Percentiles rank a stretch among this genome's conserved stretches.
Conservation (phyloP, 2,113 vertebrate species). For the Salvator merianae region DNA sequence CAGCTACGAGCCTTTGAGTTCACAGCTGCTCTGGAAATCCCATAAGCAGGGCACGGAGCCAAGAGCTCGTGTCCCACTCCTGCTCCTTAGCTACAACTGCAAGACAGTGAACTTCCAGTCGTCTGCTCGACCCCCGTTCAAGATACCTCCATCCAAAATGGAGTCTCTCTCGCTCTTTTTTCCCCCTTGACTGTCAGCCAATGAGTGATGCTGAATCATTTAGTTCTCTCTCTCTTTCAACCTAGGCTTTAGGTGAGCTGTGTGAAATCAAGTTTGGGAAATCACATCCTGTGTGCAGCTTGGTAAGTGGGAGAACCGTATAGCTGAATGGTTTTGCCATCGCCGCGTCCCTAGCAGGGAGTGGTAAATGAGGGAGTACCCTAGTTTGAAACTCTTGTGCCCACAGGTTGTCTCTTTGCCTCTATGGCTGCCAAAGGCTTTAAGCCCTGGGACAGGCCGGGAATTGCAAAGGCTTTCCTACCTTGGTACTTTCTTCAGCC, state of each 20-base stretch:
- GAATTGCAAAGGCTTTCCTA: slow-evolving; percentile 95
- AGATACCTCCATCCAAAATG: not conserved
- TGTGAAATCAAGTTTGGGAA: slow-evolving; percentile 99
- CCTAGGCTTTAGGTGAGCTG: slow-evolving; percentile 94
- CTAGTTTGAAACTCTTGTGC: accelerated
- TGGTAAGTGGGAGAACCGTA: slow-evolving; percentile 82
- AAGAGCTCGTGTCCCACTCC: not conserved
- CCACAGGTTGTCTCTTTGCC: slow-evolving; percentile 87
- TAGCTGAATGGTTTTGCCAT: no score
- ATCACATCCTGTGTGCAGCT: slow-evolving; percentile 91
- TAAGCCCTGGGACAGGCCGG: slow-evolving; percentile 91
- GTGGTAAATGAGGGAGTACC: not conserved
- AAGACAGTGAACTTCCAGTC: no score
- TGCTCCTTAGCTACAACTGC: not conserved
- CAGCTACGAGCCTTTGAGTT: no score
- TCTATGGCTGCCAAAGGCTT: slow-evolving; percentile 91
- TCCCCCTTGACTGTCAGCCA: not conserved
- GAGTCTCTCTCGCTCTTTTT: not conserved
- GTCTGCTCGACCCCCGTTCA: no score
- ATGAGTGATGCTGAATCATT: not conserved
- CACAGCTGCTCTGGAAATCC: no score
- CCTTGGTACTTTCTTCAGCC: slow-evolving; percentile 92
- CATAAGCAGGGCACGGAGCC: not conserved
- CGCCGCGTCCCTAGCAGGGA: no score
- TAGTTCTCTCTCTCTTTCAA: slow-evolving; percentile 35